Conservation (phyloP, 2,888 invertebrate genomes). For the Harmothoe impar region DNA sequence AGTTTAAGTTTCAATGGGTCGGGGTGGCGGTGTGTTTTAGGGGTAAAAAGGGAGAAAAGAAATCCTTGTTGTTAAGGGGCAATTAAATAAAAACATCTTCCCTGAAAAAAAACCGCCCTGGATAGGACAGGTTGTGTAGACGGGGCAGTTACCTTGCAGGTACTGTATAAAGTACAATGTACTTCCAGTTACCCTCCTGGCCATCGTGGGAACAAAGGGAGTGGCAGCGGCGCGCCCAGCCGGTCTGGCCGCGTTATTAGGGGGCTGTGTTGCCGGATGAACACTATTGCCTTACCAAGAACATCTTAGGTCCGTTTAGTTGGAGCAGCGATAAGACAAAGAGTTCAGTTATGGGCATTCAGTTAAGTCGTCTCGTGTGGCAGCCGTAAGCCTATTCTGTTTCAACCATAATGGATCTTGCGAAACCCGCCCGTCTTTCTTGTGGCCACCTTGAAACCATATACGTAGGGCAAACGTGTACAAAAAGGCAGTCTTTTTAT, state of each 20-base stretch:
- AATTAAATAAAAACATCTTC: too few species aligned
- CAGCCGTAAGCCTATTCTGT: conserved; percentile 1
- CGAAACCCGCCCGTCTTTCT: neutral
- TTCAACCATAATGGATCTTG: conserved; percentile 27
- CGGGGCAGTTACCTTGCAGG: too few species aligned
- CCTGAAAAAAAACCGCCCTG: too few species aligned
- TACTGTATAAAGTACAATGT: too few species aligned
- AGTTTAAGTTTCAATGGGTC: too few species aligned
- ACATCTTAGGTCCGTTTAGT: conserved; percentile 12
- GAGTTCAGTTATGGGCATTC: conserved; percentile 32
- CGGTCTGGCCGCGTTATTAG: neutral
- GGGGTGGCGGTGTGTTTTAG: too few species aligned
- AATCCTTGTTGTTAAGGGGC: too few species aligned
- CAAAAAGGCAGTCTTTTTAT: neutral
- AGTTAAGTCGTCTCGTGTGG: conserved; percentile 19
- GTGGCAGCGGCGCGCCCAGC: neutral
- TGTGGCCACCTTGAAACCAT: neutral
- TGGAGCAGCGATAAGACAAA: conserved; percentile 18
- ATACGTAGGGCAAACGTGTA: conserved; percentile 10
- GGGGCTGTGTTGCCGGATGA: conserved; percentile 13
- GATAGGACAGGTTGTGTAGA: too few species aligned
- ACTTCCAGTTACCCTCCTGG: neutral
- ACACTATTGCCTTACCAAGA: conserved; percentile 18
- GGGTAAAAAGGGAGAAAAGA: too few species aligned
- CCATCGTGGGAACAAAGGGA: conserved; percentile 1